Conservation (phyloP, 2,888 invertebrate species). For the Chydorus sphaericus region DNA sequence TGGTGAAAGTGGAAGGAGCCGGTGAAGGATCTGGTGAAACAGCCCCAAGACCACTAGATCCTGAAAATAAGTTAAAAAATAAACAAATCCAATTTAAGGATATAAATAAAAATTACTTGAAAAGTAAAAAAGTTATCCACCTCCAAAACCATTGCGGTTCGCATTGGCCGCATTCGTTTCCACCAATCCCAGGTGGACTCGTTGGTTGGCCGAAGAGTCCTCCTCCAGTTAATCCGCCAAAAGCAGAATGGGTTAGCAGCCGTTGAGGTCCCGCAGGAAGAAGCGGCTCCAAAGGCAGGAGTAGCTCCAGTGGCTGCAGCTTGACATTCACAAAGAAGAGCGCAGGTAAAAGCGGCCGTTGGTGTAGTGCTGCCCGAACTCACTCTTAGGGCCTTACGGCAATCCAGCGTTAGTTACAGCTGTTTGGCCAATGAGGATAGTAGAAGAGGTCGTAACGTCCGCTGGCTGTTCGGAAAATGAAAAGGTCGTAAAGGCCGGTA, state of each 20-base stretch:
- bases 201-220: too few relatives aligned
- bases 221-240: too few relatives aligned
- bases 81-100: not conserved
- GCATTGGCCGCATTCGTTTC: conserved; percentile 11
- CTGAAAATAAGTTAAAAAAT: not conserved
- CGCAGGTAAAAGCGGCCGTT: not conserved
- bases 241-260: not conserved
- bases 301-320: not conserved
- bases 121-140: conserved; percentile 5
- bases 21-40: not conserved
- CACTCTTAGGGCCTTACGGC: conserved; percentile 12
- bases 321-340: conserved; percentile 1
- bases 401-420: not conserved
- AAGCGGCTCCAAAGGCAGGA: too few relatives aligned
- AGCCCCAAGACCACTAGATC: conserved; percentile 4
- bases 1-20: conserved; percentile 4
- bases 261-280: too few relatives aligned
- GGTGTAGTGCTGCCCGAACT: too few relatives aligned
- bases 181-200: not conserved
- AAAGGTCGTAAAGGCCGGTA: not conserved
- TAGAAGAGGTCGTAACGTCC: not conserved
- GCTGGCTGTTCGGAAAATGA: not conserved
- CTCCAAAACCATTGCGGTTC: conserved; percentile 18
- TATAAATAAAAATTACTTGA: not conserved
- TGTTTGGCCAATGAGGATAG: not conserved